These are phyloP conservation scores for Disparrhopalites patrizii DNA, from an alignment of 2,888 invertebrate species.

Conservation along the genomic window DNA sequence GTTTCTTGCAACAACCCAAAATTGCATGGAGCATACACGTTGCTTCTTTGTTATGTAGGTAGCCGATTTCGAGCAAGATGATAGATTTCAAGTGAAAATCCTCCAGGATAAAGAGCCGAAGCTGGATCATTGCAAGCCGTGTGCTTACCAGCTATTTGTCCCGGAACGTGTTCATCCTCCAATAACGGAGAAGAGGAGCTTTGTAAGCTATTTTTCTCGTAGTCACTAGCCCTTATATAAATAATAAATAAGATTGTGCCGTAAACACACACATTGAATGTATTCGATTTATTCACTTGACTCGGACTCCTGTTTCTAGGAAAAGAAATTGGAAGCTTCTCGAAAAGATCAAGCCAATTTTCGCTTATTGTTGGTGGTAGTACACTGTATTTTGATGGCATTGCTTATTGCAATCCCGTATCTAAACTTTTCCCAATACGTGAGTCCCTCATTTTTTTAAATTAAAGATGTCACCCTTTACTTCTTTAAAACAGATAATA, in stretches of 20 bases:
- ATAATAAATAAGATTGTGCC: no score
- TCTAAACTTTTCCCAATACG: constrained; percentile 13
- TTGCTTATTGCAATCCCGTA: constrained; percentile 2
- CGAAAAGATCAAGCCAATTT: neutral
- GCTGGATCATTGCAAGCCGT: neutral
- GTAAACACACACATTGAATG: no score
- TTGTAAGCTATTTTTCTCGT: constrained; percentile 9
- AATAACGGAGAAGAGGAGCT: neutral
- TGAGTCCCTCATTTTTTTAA: neutral
- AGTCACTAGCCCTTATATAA: no score
- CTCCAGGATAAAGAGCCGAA: neutral
- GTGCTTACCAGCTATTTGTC: neutral
- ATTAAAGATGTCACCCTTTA: no score
- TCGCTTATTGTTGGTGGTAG: neutral
- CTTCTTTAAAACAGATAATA: no score
- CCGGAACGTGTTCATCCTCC: constrained; percentile 13
- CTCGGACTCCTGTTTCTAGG: neutral
- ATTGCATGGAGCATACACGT: no score
- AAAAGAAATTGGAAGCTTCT: neutral
- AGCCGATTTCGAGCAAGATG: neutral
- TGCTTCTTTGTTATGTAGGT: neutral
- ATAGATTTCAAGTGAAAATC: constrained; percentile 1
- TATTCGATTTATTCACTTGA: no score
- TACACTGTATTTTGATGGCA: neutral
- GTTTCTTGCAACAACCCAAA: no score